phyloP scores from a whole-genome alignment of 2,888 invertebrate genomes.

The Synergus japonicus region DNA sequence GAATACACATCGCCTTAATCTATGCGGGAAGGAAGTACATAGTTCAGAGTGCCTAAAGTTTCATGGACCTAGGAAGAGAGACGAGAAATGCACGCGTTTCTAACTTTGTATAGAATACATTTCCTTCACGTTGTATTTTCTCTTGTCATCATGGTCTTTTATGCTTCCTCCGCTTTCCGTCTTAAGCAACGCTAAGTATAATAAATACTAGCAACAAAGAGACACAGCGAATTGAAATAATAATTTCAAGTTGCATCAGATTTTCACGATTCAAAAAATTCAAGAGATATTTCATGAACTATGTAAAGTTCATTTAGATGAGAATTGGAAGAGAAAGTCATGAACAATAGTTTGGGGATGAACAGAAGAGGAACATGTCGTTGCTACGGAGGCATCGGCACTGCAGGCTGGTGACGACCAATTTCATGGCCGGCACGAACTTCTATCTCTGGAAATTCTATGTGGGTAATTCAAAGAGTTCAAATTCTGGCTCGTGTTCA shows the following conservation, averaged over 20 bases:
- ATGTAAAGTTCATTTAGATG: background rate
- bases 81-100: background rate
- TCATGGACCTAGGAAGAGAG: background rate
- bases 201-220: background rate
- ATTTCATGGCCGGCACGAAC: constrained; percentile 28
- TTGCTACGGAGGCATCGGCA: background rate
- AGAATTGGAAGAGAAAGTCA: background rate
- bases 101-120: constrained; percentile 2
- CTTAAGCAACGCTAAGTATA: background rate
- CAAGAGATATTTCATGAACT: background rate
- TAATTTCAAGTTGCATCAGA: background rate
- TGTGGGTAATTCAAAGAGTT: constrained; percentile 32
- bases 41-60: background rate
- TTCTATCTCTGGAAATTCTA: constrained; percentile 14
- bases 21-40: background rate
- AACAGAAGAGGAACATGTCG: constrained; percentile 10
- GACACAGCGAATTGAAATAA: background rate
- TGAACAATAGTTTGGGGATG: background rate
- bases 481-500: constrained; percentile 33
- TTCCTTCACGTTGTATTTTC: background rate
- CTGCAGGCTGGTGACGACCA: constrained; percentile 7
- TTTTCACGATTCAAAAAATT: background rate
- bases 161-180: too few species aligned
- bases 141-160: constrained; percentile 1
- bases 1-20: background rate